Conservation (phyloP, 2,888 invertebrate genomes). For the Iselma pallidipennis region DNA sequence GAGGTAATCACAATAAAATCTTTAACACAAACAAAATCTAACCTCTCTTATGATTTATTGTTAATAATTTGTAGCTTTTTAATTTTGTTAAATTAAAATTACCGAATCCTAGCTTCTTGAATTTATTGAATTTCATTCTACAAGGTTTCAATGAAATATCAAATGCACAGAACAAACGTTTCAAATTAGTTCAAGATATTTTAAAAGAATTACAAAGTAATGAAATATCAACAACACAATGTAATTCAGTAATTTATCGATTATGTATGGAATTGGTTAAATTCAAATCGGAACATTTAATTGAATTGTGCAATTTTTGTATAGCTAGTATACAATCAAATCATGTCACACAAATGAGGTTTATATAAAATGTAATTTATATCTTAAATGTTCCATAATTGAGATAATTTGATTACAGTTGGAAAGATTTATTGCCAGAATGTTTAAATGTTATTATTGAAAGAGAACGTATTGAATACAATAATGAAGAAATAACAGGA, state of each 20-base stretch:
- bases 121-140: constrained; percentile 48
- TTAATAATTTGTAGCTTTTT: constrained; percentile 40
- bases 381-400: background rate
- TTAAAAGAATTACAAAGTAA: constrained; percentile 44
- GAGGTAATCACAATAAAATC: constrained; percentile 31
- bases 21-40: constrained; percentile 1
- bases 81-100: constrained; percentile 36
- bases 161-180: constrained; percentile 44
- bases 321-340: constrained; percentile 59
- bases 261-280: constrained; percentile 59
- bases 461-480: constrained; percentile 60
- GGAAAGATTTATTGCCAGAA: constrained; percentile 71
- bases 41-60: too few species aligned
- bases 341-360: constrained; percentile 59
- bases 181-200: constrained; percentile 38
- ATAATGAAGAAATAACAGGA: constrained; percentile 63
- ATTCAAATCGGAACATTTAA: constrained; percentile 59
- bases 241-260: constrained; percentile 58
- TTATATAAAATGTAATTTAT: background rate
- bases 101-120: constrained; percentile 38
- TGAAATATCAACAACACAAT: constrained; percentile 46
- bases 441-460: constrained; percentile 61
- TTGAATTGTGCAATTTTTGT: constrained; percentile 62
- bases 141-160: constrained; percentile 41
- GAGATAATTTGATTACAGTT: constrained; percentile 54